Base-by-base conservation (phyloP, 2,113 vertebrate species). In the Pelmatolapia mariae region DNA sequence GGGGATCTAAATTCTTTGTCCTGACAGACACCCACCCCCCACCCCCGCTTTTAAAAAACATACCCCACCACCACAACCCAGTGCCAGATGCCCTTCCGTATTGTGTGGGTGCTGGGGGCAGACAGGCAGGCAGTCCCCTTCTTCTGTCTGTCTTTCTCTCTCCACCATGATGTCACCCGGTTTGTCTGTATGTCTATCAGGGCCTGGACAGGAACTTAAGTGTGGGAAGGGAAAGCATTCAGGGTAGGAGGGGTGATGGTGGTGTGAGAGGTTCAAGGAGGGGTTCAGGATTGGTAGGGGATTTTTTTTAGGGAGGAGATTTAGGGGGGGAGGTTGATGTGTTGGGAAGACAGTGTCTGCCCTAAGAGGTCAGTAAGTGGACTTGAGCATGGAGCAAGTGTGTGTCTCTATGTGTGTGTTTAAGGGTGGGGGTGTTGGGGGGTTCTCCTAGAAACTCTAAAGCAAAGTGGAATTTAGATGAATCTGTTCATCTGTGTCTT, bases 61-160 rank as follows among this genome's bases (percentile, higher is more conserved):
- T 56, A 24, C 11, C 31, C 59, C 68, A 13, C 43, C 86, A 76
- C 61, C 87, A 66, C 63, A 3, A 66, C 63, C 86, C 89, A 92
- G 81, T 90, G 91, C 93, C 95, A 96, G 95, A 96, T 96, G 94
- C 95, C 93, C 93, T 94, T 84, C 88, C 95, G 94, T 61, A 95
- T 95, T 95, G 94, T 96, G 90, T 91, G 79, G 92, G 93, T 93
- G 89, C 90, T 88, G 71, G 80, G 91, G 81, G 78, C 91, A 88
- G 87, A 82, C 88, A 84, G 83, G 57, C 83, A 89, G 53, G 38
- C 87, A 86, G 81, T 47, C 91, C 87, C 92, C 86, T 87, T 26
- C 87, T 31, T 83, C 84, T 73, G 52, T 78, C 47, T 31, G 59
- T 80, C 89, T 83, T 53, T 82, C 71, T 82, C 81, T 59, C 79